Conservation (phyloP, 2,888 invertebrate species). For the Ommatoiulus sabulosus region DNA sequence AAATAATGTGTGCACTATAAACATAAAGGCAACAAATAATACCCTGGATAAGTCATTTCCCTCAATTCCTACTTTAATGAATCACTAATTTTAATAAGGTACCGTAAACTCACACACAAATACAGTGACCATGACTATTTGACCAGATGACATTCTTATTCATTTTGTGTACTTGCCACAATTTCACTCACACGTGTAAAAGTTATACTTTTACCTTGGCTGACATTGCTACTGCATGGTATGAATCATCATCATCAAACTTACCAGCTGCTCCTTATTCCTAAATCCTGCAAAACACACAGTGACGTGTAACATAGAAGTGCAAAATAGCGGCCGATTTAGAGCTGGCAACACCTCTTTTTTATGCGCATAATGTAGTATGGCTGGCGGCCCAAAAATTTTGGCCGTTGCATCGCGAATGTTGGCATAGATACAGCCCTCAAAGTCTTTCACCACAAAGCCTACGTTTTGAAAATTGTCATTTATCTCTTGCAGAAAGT, state of each 20-base stretch:
- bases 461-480: constrained; percentile 71
- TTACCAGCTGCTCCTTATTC: constrained; percentile 88
- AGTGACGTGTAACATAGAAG: constrained; percentile 87
- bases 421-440: constrained; percentile 77
- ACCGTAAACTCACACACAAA: too few species aligned
- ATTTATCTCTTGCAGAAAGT: not conserved
- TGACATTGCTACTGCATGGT: too few species aligned
- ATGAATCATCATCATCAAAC: too few species aligned
- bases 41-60: too few species aligned
- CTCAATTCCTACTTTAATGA: too few species aligned
- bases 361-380: constrained; percentile 65
- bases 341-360: constrained; percentile 76
- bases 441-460: constrained; percentile 81
- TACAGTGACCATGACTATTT: too few species aligned
- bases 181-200: too few species aligned
- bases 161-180: too few species aligned
- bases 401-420: constrained; percentile 69
- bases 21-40: too few species aligned
- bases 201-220: too few species aligned
- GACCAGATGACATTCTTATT: too few species aligned
- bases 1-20: not conserved
- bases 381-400: constrained; percentile 67
- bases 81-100: too few species aligned
- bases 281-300: constrained; percentile 94
- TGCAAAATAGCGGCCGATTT: constrained; percentile 83